These are phyloP conservation scores for Archips crataeganus DNA, from an alignment of 2,888 invertebrate genomes.

Conservation along the genomic window DNA sequence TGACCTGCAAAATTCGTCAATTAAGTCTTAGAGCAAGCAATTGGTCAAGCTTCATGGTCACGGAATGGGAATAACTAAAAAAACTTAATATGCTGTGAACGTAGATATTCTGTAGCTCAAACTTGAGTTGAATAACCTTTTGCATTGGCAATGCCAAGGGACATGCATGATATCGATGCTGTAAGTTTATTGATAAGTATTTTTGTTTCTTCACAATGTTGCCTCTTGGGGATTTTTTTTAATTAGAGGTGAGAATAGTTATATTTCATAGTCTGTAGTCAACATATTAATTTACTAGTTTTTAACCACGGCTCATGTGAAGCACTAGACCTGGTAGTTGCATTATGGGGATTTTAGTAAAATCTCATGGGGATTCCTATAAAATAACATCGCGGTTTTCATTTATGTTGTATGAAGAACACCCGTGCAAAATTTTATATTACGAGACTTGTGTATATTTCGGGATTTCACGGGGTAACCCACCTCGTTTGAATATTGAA, in stretches of 20 bases:
- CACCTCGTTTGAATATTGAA: too few species aligned
- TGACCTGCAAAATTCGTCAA: conserved; percentile 67
- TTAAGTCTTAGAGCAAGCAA: conserved; percentile 58
- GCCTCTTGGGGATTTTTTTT: not conserved
- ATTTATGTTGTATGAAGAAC: too few species aligned
- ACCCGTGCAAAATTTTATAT: too few species aligned
- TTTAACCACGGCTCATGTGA: too few species aligned
- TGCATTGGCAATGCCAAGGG: conserved; percentile 6
- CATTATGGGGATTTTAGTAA: too few species aligned
- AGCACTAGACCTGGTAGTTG: too few species aligned
- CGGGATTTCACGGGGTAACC: too few species aligned
- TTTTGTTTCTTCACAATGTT: not conserved
- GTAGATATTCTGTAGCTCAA: conserved; percentile 29
- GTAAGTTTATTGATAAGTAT: not conserved
- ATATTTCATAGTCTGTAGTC: too few species aligned
- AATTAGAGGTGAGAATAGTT: not conserved
- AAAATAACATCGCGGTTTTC: too few species aligned
- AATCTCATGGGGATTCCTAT: too few species aligned
- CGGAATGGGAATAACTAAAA: conserved; percentile 48
- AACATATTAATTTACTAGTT: too few species aligned
- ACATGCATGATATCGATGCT: not conserved
- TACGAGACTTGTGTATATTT: too few species aligned
- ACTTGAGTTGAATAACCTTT: conserved; percentile 32
- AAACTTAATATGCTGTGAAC: conserved; percentile 40
- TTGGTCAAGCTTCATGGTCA: conserved; percentile 70